Base-by-base conservation (phyloP, 2,113 vertebrate species). In the Polyodon spathula region DNA sequence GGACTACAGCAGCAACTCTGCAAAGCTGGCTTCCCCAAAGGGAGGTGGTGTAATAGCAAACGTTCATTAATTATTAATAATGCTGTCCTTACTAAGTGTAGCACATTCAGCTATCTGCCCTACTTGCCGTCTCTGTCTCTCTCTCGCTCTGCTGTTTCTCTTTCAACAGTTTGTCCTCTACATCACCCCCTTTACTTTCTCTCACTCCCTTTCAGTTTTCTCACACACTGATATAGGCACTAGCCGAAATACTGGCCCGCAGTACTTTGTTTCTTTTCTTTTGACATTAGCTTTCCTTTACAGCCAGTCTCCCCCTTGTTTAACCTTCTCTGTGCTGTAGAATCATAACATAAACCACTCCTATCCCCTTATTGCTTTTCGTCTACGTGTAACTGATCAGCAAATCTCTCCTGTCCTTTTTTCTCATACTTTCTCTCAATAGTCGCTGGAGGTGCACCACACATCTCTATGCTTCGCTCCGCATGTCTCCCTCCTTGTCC, bases 31-130 rank as follows among this genome's bases (percentile, higher is more conserved):
- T 9, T 38, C 53, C 53, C 53, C 53, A 10, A n/a, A 9, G 53
- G 53, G 53, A 55, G 12, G 17, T 55, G 53, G 53, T 55, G 53
- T 55, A 55, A 55, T 55, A 38, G 53, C 53, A 55, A 55, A 38
- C 37, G 53, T 38, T 55, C 53, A 55, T 55, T 55, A n/a, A 55
- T 55, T 55, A 55, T 55, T 55, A 55, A 55, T 55, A 38, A 38
- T 37, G 53, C 16, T 37, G 16, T 4, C 17, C 53, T 14, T 11
- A 50, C 48, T 50, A 6, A 50, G 9, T 12, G 48, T 6, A 50
- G 9, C 48, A 50, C 48, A 50, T 11, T 16, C 53, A 55, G 4
- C n/a, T 37, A 11, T 8, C 53, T 55, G 53, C 10, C 17, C 17
- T 37, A n/a, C 48, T 50, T 50, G 6, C 8, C 27, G 27, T 27